Evolutionary conservation across 1,140 invertebrate genomes (phyloP).

Genomic region (Pogonomyrmex barbatus): DNA sequence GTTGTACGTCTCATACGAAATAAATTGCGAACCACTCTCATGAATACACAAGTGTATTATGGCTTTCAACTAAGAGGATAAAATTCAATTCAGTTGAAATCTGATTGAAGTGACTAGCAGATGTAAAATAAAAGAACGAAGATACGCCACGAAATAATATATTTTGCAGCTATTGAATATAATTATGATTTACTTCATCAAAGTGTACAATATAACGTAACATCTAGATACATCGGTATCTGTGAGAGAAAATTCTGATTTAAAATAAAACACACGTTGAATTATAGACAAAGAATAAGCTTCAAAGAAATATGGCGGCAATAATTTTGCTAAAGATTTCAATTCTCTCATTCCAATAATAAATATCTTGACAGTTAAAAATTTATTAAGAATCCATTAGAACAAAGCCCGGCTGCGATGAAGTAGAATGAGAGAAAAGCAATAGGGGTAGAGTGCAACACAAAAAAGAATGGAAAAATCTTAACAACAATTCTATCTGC

Average conservation of each 20-base stretch:
- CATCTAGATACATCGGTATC: not conserved
- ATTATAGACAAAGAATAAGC: not conserved
- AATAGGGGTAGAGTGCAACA: not conserved
- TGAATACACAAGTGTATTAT: not conserved
- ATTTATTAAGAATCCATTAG: conserved; percentile 26
- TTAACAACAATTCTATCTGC: conserved; percentile 4
- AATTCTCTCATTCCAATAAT: not conserved
- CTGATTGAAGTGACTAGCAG: not conserved
- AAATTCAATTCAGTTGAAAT: conserved; percentile 6
- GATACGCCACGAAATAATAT: not conserved
- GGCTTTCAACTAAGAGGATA: not conserved
- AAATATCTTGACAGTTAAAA: conserved; percentile 13
- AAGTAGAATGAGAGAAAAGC: not conserved
- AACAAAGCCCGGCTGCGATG: not conserved
- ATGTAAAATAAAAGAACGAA: not conserved
- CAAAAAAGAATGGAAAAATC: not conserved
- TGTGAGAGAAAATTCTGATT: not conserved
- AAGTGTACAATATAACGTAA: not conserved
- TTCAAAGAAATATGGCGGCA: not conserved
- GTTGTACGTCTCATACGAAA: conserved; percentile 12
- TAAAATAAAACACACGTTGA: not conserved
- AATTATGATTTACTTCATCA: not conserved
- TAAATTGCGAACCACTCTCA: not conserved
- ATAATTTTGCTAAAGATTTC: not conserved
- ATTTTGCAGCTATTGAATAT: not conserved